Conservation (phyloP, 2,888 invertebrate genomes). For the Parnassius glacialis region DNA sequence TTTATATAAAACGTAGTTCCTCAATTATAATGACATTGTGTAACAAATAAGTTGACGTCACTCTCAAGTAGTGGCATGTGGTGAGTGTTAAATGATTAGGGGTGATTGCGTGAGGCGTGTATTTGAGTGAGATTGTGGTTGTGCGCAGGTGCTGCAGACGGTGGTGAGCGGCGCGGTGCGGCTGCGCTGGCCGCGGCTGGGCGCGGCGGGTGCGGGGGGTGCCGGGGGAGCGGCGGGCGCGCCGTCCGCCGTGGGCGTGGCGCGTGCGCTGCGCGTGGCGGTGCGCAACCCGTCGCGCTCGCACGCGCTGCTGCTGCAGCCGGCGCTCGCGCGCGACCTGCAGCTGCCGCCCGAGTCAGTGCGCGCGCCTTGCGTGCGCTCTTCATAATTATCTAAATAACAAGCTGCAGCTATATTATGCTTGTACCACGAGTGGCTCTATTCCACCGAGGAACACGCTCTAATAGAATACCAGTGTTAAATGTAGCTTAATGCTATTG, state of each 20-base stretch:
- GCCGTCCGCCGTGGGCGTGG: conserved; percentile 30
- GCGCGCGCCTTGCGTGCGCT: no score
- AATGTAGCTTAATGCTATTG: no score
- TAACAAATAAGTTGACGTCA: background rate
- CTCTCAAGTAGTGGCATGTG: background rate
- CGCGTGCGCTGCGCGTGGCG: conserved; percentile 77
- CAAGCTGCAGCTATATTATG: no score
- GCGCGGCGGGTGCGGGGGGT: conserved; percentile 34
- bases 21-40: no score
- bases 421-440: no score
- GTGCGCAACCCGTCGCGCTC: conserved; percentile 87
- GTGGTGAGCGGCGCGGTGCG: conserved; percentile 38
- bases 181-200: conserved; percentile 33
- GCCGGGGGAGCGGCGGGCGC: conserved; percentile 32
- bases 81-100: no score
- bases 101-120: background rate
- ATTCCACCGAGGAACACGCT: no score
- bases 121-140: background rate
- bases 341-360: conserved; percentile 21
- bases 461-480: no score
- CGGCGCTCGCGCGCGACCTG: conserved; percentile 33
- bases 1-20: no score
- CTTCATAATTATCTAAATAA: no score
- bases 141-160: conserved; percentile 39
- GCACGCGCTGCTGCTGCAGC: conserved; percentile 85